phyloP scores from a whole-genome alignment of 2,888 invertebrate genomes.

The Stenodera caucasica region DNA sequence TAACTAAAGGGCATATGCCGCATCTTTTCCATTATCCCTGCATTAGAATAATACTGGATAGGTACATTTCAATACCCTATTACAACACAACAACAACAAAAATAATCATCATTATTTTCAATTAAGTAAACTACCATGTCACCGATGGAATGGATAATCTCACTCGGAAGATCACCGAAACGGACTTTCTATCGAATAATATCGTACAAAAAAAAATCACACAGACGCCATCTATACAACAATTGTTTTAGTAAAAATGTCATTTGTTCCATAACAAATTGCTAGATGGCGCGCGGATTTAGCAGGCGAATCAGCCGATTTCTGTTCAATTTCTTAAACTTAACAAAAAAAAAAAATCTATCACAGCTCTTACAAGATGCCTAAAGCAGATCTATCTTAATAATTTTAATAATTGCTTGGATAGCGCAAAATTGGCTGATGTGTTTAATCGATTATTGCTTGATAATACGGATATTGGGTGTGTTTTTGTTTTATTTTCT shows the following conservation, averaged over 20 bases:
- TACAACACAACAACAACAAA: not conserved
- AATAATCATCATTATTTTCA: too few species aligned
- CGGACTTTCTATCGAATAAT: not conserved
- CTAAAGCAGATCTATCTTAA: slow-evolving; percentile 39
- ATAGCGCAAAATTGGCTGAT: too few species aligned
- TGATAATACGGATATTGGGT: too few species aligned
- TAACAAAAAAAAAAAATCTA: slow-evolving; percentile 49
- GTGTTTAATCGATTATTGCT: too few species aligned
- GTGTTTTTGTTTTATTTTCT: not conserved
- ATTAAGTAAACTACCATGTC: not conserved
- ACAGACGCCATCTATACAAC: too few species aligned
- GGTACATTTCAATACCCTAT: slow-evolving; percentile 40
- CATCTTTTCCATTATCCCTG: slow-evolving; percentile 39
- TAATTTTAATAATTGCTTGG: not conserved
- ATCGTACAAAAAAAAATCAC: too few species aligned
- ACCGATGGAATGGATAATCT: slow-evolving; percentile 29
- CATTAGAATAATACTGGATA: slow-evolving; percentile 52
- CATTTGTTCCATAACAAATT: too few species aligned
- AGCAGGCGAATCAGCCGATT: too few species aligned
- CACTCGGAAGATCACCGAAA: slow-evolving; percentile 26
- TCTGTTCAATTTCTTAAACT: slow-evolving; percentile 23
- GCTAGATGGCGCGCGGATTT: not conserved
- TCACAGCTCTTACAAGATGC: slow-evolving; percentile 56
- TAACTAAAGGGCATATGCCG: slow-evolving; percentile 20
- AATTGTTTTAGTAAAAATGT: too few species aligned